These are phyloP conservation scores for Melipona bicolor DNA, from an alignment of 2,888 invertebrate genomes.

Conservation along the genomic window DNA sequence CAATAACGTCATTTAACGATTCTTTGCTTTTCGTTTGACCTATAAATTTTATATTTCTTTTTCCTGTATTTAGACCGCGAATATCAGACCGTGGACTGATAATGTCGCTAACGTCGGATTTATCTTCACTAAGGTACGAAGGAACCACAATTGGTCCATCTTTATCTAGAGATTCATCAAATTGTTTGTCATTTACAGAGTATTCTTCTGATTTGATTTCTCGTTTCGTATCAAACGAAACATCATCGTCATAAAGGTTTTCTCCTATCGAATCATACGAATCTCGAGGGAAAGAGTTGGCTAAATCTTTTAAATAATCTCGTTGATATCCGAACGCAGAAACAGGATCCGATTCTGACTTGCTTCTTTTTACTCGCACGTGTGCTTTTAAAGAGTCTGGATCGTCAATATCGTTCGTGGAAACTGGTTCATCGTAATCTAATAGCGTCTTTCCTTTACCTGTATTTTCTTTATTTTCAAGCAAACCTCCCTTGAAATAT, in stretches of 20 bases:
- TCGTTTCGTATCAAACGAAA: conserved; percentile 32
- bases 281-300: conserved; percentile 47
- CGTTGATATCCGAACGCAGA: conserved; percentile 6
- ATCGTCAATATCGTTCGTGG: conserved; percentile 33
- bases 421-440: conserved; percentile 30
- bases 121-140: not conserved
- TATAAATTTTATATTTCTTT: not conserved
- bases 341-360: not conserved
- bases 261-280: conserved; percentile 29
- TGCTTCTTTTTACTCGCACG: conserved; percentile 55
- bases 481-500: not conserved
- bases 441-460: conserved; percentile 23
- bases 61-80: not conserved
- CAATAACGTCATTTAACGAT: not conserved
- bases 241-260: conserved; percentile 25
- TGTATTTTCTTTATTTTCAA: not conserved
- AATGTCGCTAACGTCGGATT: not conserved
- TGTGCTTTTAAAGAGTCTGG: conserved; percentile 45
- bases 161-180: not conserved
- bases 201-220: conserved; percentile 29
- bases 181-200: not conserved
- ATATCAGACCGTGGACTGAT: not conserved
- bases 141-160: not conserved
- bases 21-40: not conserved
- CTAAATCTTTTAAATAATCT: conserved; percentile 34